Evolutionary conservation across 2,888 invertebrate species (phyloP).

Genomic region (Autographa pulchrina): DNA sequence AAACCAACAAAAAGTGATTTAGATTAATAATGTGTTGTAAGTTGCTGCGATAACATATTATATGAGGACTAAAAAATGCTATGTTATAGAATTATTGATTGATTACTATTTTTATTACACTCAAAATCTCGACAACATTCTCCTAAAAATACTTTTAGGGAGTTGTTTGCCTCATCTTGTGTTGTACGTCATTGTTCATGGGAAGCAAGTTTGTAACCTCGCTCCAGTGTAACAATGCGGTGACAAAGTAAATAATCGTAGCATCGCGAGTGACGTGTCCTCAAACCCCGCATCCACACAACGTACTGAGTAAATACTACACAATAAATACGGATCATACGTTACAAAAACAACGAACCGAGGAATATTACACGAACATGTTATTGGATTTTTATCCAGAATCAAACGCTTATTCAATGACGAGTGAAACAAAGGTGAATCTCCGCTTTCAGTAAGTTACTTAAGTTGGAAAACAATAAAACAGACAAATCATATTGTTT

Average conservation of each 20-base stretch:
- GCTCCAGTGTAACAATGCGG: slow-evolving; percentile 42
- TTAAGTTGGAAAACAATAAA: neutral
- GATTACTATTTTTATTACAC: neutral
- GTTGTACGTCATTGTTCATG: slow-evolving; percentile 43
- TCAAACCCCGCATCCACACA: slow-evolving; percentile 21
- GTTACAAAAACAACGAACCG: slow-evolving; percentile 37
- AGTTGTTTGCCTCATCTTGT: slow-evolving; percentile 26
- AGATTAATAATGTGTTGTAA: no score
- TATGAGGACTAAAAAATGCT: no score
- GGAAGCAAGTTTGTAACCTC: slow-evolving; percentile 34
- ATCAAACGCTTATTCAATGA: slow-evolving; percentile 33
- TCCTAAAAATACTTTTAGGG: slow-evolving; percentile 28
- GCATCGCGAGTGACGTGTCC: slow-evolving; percentile 7
- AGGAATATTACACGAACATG: slow-evolving; percentile 24
- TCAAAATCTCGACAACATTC: neutral
- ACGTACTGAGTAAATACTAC: slow-evolving; percentile 31
- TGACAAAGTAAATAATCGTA: slow-evolving; percentile 47
- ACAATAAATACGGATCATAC: slow-evolving; percentile 28
- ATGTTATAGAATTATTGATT: no score
- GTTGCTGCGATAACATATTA: no score
- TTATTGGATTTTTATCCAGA: slow-evolving; percentile 38
- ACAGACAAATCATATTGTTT: no score
- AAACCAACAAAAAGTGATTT: no score
- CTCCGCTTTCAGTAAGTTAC: slow-evolving; percentile 10
- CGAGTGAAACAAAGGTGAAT: slow-evolving; percentile 17